Base-by-base conservation (phyloP, 2,113 vertebrate species). In the Labrus mixtus region DNA sequence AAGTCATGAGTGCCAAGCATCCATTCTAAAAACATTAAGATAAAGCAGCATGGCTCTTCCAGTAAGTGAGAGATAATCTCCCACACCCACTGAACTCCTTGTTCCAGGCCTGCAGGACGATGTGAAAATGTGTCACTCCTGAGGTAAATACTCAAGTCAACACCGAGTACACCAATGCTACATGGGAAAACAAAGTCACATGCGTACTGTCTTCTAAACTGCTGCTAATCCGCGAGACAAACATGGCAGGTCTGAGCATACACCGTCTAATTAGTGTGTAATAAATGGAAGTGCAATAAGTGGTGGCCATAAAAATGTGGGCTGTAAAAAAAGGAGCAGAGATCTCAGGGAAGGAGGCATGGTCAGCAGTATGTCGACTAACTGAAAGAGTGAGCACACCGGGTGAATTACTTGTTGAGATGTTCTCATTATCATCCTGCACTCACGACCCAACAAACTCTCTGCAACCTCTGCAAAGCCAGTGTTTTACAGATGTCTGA, bases 271-370 rank as follows among this genome's bases (percentile, higher is more conserved):
- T 85, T 87, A 88, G 84, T 68, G 29, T 39, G 75, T 67, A 82
- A 87, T 89, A 90, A 90, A 87, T 74, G 84, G 60, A 64, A 85
- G 66, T 56, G 84, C 86, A 89, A 84, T 83, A 92, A 85, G 41
- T 50, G 71, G 63, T 9, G 48, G 56, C 41, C 78, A 83, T 84
- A 90, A 91, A 89, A 68, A 50, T n/a, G 50, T 50, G 62, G 68
- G 71, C 67, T 74, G 58, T 79, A 90, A 84, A 86, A 84, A 86
- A 51, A 68, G 50, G 45, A 81, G 59, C 65, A 61, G 41, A 16
- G 45, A 46, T 46, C 15, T 46, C 15, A 46, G 45, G 2, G 6
- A 46, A 16, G 55, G 48, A 65, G 61, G 51, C 16, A 69, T 57
- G 3, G 4, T 68, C 22, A 37, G 29, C 50, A 68, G 29, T 9